phyloP scores from a whole-genome alignment of 1,140 invertebrate genomes.

The Antheraea mylitta region DNA sequence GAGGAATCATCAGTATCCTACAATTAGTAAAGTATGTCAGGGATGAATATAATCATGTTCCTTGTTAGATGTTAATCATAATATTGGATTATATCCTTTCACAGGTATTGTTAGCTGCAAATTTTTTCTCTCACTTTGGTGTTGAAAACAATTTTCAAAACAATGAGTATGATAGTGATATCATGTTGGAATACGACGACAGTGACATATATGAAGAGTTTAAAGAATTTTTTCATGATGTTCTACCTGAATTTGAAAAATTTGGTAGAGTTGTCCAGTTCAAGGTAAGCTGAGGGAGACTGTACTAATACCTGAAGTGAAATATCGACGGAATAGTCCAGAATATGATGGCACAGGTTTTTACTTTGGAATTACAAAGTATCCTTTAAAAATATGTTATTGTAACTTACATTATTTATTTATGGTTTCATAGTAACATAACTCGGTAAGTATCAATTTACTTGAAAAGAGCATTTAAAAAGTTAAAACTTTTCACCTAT shows the following conservation, averaged over 20 bases:
- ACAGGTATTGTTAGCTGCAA: slow-evolving; percentile 86
- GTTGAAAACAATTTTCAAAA: slow-evolving; percentile 82
- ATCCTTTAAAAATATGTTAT: slow-evolving; percentile 40
- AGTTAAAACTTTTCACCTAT: too few relatives aligned
- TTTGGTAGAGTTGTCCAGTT: slow-evolving; percentile 90
- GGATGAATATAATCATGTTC: neutral
- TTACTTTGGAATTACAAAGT: slow-evolving; percentile 19
- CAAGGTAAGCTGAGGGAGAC: slow-evolving; percentile 70
- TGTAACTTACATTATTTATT: too few relatives aligned
- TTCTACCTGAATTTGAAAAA: slow-evolving; percentile 89
- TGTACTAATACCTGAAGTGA: neutral
- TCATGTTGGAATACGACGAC: slow-evolving; percentile 90
- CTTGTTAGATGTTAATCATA: slow-evolving; percentile 8
- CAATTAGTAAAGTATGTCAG: slow-evolving; percentile 70
- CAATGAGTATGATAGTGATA: slow-evolving; percentile 92
- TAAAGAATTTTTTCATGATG: slow-evolving; percentile 93
- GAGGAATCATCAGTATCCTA: slow-evolving; percentile 88
- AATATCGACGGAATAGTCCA: neutral
- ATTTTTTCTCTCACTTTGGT: slow-evolving; percentile 92
- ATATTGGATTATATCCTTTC: slow-evolving; percentile 26
- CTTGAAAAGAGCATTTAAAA: too few relatives aligned
- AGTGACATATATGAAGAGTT: slow-evolving; percentile 90
- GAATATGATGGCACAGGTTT: neutral
- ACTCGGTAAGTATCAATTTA: too few relatives aligned
- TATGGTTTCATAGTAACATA: too few relatives aligned